Conservation (phyloP, 2,113 vertebrate genomes). For the crab-eating macaque (Macaca fascicularis) region DNA sequence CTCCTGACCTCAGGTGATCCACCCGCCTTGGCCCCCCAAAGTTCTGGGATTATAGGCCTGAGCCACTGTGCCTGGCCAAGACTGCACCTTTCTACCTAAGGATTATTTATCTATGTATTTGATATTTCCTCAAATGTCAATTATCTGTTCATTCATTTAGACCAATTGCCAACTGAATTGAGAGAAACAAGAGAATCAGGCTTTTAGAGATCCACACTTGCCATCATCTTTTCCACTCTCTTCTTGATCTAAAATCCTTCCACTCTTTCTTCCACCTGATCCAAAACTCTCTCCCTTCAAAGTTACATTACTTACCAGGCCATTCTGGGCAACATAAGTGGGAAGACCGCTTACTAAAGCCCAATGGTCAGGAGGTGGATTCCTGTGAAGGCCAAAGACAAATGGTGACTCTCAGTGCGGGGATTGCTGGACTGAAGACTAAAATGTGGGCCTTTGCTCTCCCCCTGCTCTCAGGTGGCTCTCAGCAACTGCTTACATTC, state of each 20-base stretch:
- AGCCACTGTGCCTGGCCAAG: neutral
- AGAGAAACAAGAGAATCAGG: neutral
- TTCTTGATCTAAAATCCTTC: neutral
- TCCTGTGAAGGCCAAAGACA: slow-evolving; percentile 82
- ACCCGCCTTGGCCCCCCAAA: neutral
- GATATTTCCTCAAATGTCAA: neutral
- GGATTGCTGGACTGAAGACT: neutral
- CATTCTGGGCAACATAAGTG: slow-evolving; percentile 95
- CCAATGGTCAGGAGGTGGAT: slow-evolving; percentile 95
- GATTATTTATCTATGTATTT: neutral
- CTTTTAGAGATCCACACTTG: neutral
- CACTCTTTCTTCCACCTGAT: neutral
- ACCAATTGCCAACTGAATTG: neutral
- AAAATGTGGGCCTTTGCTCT: neutral
- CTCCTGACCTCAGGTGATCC: neutral
- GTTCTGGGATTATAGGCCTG: neutral
- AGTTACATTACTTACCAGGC: slow-evolving; percentile 90
- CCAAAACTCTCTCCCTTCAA: neutral
- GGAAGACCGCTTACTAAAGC: slow-evolving; percentile 94
- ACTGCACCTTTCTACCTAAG: neutral
- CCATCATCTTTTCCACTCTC: neutral
- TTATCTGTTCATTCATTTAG: neutral
- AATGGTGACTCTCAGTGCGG: neutral
- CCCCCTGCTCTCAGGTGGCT: neutral
- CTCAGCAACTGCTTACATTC: neutral